Evolutionary conservation across 2,797 vertebrate species (phyloP).

Genomic region (Brotogeris chrysoptera): DNA sequence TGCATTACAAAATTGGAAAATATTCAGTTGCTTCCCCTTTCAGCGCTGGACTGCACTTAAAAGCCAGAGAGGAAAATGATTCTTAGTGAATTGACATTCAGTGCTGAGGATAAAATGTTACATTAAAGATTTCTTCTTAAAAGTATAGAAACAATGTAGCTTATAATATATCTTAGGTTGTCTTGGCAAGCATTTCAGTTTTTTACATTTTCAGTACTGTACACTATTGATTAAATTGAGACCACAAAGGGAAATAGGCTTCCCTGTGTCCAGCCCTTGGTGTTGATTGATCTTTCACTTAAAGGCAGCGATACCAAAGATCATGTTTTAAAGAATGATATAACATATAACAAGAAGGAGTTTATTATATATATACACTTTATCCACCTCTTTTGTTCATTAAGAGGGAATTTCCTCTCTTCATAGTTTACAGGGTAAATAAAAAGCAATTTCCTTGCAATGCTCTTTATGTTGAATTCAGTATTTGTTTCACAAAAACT

Average conservation of each 20-base stretch:
- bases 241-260: background rate
- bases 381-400: background rate
- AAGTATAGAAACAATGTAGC: background rate
- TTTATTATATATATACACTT: background rate
- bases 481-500: background rate
- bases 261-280: background rate
- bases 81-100: background rate
- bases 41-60: background rate
- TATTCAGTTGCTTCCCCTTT: background rate
- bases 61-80: background rate
- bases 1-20: background rate
- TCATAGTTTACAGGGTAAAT: background rate
- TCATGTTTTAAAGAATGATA: background rate
- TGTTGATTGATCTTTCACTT: background rate
- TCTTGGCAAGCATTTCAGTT: background rate
- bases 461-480: background rate
- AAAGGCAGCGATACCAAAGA: background rate
- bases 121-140: background rate
- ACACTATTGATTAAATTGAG: background rate
- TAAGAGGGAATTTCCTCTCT: background rate
- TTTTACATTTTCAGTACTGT: background rate
- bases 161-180: background rate
- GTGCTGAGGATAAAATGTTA: accelerated
- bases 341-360: background rate
- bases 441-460: background rate